Conservation (phyloP, 2,797 vertebrate species). For the Poecilia gillii region DNA sequence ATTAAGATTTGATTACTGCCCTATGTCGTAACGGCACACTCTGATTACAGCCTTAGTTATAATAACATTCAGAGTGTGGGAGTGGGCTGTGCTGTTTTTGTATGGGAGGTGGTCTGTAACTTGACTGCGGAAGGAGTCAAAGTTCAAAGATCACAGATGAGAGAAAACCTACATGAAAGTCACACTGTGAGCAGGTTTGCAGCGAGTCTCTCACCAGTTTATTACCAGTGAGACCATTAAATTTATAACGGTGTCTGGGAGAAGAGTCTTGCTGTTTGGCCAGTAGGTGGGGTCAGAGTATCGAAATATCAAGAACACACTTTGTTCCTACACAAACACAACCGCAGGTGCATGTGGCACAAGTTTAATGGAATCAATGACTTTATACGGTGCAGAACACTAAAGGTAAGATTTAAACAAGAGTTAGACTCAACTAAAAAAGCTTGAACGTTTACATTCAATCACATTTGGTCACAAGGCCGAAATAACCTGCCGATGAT, state of each 20-base stretch:
- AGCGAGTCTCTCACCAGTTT: constrained; percentile 20
- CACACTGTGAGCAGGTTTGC: constrained; percentile 23
- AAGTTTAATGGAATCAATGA: background rate
- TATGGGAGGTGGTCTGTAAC: constrained; percentile 51
- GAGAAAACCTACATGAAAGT: constrained; percentile 55
- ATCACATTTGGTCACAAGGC: background rate
- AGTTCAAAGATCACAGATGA: constrained; percentile 49
- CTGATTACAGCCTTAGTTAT: constrained; percentile 15
- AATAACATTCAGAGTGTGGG: background rate
- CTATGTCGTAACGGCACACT: constrained; percentile 5
- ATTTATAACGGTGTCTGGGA: constrained; percentile 31
- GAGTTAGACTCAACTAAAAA: constrained; percentile 32
- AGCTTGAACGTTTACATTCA: constrained; percentile 19
- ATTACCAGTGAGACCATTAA: constrained; percentile 36
- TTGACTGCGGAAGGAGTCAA: constrained; percentile 58
- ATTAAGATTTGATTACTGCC: background rate
- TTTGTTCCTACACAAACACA: background rate
- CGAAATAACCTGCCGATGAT: constrained; percentile 8
- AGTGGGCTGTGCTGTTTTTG: constrained; percentile 14
- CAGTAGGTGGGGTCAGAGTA: constrained; percentile 72
- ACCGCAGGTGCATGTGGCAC: background rate
- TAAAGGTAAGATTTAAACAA: constrained; percentile 17
- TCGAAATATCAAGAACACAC: constrained; percentile 13
- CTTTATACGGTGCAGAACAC: background rate
- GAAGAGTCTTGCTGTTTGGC: constrained; percentile 21